Evolutionary conservation across 2,888 invertebrate genomes (phyloP).

Genomic region (Eristalinus aeneus): DNA sequence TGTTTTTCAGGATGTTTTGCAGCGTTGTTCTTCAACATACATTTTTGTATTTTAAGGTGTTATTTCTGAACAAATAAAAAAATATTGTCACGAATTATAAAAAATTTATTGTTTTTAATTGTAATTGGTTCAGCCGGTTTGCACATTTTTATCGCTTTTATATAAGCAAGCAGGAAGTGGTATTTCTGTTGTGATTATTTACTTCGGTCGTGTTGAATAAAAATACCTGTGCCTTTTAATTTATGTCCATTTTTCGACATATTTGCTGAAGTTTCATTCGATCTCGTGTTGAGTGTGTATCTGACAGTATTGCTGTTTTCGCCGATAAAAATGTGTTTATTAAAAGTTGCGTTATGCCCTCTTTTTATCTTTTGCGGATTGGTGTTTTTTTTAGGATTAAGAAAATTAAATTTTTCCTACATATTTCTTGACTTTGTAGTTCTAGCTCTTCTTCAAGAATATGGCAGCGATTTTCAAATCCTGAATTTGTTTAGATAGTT

Average conservation of each 20-base stretch:
- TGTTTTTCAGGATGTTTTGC: neutral
- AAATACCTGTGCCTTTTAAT: too few relatives aligned
- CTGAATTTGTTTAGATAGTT: neutral
- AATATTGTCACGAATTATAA: neutral
- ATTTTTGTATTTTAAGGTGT: constrained; percentile 2
- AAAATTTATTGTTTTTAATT: neutral
- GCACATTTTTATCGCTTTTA: neutral
- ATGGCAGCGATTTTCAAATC: neutral
- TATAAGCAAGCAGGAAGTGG: neutral
- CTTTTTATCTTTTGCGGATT: neutral
- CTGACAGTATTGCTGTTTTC: too few relatives aligned
- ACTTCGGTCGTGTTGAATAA: neutral
- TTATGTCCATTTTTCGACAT: constrained; percentile 6
- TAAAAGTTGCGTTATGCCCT: neutral
- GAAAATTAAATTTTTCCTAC: neutral
- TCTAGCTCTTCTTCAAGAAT: neutral
- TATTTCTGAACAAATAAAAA: constrained; percentile 5
- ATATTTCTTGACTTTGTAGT: neutral
- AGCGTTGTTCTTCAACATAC: neutral
- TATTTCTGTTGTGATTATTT: constrained; percentile 1
- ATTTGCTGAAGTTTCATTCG: neutral
- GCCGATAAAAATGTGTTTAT: neutral
- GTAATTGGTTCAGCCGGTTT: neutral
- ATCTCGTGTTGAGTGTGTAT: too few relatives aligned
- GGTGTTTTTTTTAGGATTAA: neutral